Conservation (phyloP, 2,888 invertebrate species). For the Drosophila merina region DNA sequence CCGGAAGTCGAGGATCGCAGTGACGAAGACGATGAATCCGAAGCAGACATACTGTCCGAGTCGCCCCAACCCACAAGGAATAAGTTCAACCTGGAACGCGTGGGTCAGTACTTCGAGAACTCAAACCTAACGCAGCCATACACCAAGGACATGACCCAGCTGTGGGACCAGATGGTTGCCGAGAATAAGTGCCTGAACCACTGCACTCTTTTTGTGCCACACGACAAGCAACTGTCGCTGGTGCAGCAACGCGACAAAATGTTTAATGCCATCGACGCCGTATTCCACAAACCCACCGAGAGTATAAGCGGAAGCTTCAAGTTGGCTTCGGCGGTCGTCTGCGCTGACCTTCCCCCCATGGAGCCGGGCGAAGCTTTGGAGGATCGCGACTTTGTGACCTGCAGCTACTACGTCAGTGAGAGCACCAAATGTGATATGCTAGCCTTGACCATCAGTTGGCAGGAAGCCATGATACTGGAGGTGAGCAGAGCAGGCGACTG, state of each 20-base stretch:
- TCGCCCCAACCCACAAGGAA: constrained; percentile 78
- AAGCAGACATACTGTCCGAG: constrained; percentile 3
- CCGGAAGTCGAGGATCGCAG: constrained; percentile 73
- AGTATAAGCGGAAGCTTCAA: constrained; percentile 88
- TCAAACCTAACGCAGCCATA: constrained; percentile 88
- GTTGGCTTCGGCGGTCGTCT: constrained; percentile 85
- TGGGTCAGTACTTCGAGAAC: constrained; percentile 95
- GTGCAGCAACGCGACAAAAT: constrained; percentile 92
- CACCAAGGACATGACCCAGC: constrained; percentile 88
- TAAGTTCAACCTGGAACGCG: constrained; percentile 92
- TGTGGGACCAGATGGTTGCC: constrained; percentile 90
- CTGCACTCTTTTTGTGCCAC: constrained; percentile 90
- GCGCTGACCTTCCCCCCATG: constrained; percentile 72
- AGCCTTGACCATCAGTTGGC: constrained; percentile 70
- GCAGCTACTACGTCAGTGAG: constrained; percentile 78
- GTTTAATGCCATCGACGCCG: constrained; percentile 87
- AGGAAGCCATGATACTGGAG: constrained; percentile 81
- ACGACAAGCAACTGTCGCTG: constrained; percentile 90
- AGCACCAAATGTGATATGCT: constrained; percentile 72
- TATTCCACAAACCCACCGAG: constrained; percentile 88
- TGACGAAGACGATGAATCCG: constrained; percentile 57
- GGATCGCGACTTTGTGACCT: constrained; percentile 60
- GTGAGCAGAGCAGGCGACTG: constrained; percentile 78
- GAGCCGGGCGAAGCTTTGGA: constrained; percentile 21
- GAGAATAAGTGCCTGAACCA: constrained; percentile 90